Base-by-base conservation (phyloP, 2,888 invertebrate species). In the Epirrhoe tristata region DNA sequence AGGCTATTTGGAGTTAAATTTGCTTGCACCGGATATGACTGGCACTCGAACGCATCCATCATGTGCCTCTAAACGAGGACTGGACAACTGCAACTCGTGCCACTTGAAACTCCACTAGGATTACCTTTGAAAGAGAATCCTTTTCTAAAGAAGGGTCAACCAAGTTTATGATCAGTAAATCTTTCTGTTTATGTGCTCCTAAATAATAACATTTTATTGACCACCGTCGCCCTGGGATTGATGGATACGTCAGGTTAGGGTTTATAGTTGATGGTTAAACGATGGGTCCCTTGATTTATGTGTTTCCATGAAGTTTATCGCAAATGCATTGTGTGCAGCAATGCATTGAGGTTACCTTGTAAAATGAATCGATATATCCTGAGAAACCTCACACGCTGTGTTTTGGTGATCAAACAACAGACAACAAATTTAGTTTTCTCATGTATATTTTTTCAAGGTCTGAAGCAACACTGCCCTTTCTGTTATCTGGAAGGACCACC, bases 141-240 rank as follows among this genome's bases (percentile, higher is more conserved):
- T 79, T 73, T 76, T 72, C 69, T 72, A 53, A 32, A 70, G 77
- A 63, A 65, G 73, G 75, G 86, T 85, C 82, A 84, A 79, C 84
- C 14, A 1, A 79, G 82, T 93, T 92, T 92, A 93, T 83, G 88
- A 82, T 72, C 88, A 81, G 81, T 93, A 93, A 93, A 93, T 91
- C 92, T 87, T 85, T 73, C 74, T 77, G 78, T 89, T 92, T 91
- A 92, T 91, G 90, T 88, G 90, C 87, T 88, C 82, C 87, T 91
- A 91, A 93, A 91, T 91, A 92, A 90, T 91, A 89, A 87, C 79
- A 81, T 89, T 92, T 93, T 91, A 93, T 88, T 88, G 88, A 85
- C 81, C 85, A 83, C 86, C 78, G 82, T 82, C 83, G 82, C 82
- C 80, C 82, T 83, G 75, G 79, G 82, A 87, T 87, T 89, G 89